Evolutionary conservation across 2,888 invertebrate genomes (phyloP).

Genomic region (Therioaphis trifolii): DNA sequence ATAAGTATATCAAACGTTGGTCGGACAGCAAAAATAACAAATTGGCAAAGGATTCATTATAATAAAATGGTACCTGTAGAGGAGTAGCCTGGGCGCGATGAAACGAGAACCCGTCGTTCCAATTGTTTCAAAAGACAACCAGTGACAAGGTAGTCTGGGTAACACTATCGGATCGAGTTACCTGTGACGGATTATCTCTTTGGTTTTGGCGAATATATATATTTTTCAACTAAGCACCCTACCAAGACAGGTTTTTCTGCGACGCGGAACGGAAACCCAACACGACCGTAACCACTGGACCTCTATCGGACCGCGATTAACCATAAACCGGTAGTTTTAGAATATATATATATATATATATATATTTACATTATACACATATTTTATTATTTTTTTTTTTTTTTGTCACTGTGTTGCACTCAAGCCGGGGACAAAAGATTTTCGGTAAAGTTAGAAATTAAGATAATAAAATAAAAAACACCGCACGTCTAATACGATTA

Average conservation of each 20-base stretch:
- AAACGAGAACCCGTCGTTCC: slow-evolving; percentile 61
- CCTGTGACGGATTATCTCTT: slow-evolving; percentile 62
- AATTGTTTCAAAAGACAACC: slow-evolving; percentile 58
- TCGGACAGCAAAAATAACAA: not conserved
- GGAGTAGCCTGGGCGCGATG: slow-evolving; percentile 38
- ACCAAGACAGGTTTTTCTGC: slow-evolving; percentile 57
- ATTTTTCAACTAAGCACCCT: slow-evolving; percentile 46
- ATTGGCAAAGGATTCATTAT: slow-evolving; percentile 34
- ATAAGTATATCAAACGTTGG: not conserved
- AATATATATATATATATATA: slow-evolving; percentile 12
- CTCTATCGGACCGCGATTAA: slow-evolving; percentile 60
- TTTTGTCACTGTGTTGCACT: not conserved
- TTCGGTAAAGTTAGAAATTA: slow-evolving; percentile 53
- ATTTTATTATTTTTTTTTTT: not conserved
- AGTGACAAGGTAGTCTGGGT: slow-evolving; percentile 60
- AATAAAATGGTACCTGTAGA: not conserved
- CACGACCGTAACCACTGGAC: slow-evolving; percentile 57
- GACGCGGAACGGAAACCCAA: slow-evolving; percentile 62
- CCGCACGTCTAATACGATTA: slow-evolving; percentile 51
- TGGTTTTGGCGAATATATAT: slow-evolving; percentile 59
- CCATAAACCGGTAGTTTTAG: slow-evolving; percentile 62
- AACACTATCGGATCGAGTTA: slow-evolving; percentile 61
- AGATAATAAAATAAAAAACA: slow-evolving; percentile 39
- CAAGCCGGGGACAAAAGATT: slow-evolving; percentile 40
- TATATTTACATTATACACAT: not conserved